Conservation (phyloP, 2,888 invertebrate genomes). For the Nezara viridula region DNA sequence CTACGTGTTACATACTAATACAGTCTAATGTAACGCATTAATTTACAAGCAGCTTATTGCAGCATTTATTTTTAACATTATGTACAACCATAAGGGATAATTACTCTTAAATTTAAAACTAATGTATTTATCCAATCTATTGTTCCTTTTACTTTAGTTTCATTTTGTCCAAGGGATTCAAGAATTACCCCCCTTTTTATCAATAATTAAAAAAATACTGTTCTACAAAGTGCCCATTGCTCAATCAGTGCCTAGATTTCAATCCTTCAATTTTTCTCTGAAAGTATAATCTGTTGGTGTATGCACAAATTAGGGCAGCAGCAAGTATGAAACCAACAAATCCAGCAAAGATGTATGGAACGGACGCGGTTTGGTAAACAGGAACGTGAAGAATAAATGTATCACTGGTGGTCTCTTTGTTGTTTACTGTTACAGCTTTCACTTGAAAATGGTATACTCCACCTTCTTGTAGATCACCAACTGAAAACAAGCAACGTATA, state of each 20-base stretch:
- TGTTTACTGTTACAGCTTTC: slow-evolving; percentile 75
- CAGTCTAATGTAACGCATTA: not conserved
- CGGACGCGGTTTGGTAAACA: slow-evolving; percentile 72
- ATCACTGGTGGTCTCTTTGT: slow-evolving; percentile 68
- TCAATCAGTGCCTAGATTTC: slow-evolving; percentile 53
- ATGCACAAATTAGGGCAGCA: slow-evolving; percentile 61
- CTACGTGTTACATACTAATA: not conserved
- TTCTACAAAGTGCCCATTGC: not conserved
- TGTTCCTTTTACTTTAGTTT: not conserved
- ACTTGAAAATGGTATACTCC: slow-evolving; percentile 82
- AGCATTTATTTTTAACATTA: slow-evolving; percentile 4
- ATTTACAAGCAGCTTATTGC: not conserved
- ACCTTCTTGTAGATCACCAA: slow-evolving; percentile 81
- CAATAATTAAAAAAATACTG: not conserved
- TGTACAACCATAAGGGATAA: not conserved
- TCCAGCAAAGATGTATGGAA: slow-evolving; percentile 59
- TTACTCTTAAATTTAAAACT: not conserved
- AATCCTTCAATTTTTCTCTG: slow-evolving; percentile 60
- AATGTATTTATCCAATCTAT: not conserved
- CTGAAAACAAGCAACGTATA: slow-evolving; percentile 68
- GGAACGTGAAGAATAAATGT: slow-evolving; percentile 78
- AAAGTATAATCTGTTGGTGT: slow-evolving; percentile 62
- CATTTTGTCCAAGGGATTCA: not conserved
- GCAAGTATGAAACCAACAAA: slow-evolving; percentile 61
- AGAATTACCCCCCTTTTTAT: not conserved